A percentile compares a stretch with the other conserved stretches of the same genome.
Evolutionary conservation across 2,113 vertebrate species (phyloP).

Genomic region (Odontophorus gujanensis): DNA sequence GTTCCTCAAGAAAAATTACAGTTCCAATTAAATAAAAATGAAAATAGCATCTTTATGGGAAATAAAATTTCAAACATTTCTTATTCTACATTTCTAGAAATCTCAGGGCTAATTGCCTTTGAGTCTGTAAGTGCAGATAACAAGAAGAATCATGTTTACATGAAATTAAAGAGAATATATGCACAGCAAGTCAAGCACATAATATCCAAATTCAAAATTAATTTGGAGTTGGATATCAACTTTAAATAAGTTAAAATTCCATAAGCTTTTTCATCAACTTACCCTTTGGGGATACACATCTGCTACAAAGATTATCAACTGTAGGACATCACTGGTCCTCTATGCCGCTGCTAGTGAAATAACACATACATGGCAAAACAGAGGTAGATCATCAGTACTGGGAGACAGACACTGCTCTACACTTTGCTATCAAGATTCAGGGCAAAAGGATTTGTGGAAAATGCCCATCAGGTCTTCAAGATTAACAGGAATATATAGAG

Average conservation of each 20-base stretch:
- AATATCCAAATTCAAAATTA: conserved; percentile 23
- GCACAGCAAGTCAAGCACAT: conserved; percentile 36
- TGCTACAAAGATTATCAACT: conserved; percentile 58
- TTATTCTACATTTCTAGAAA: conserved; percentile 61
- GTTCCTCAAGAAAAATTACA: conserved; percentile 64
- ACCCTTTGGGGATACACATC: conserved; percentile 14
- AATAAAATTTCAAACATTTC: conserved; percentile 49
- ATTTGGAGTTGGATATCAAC: conserved; percentile 47
- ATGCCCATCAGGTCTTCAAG: too few species aligned
- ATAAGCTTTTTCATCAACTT: conserved; percentile 46
- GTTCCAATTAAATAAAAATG: conserved; percentile 30
- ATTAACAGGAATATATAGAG: too few species aligned
- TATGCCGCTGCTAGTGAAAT: conserved; percentile 48
- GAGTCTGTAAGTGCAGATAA: conserved; percentile 74
- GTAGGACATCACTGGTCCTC: conserved; percentile 17
- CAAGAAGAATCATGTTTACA: conserved; percentile 53
- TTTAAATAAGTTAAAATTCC: conserved; percentile 61
- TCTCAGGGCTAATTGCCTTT: conserved; percentile 73
- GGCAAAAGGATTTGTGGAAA: background rate
- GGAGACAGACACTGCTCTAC: conserved; percentile 20
- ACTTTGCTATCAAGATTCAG: conserved; percentile 38
- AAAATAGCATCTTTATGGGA: conserved; percentile 46
- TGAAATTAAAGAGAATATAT: conserved; percentile 36
- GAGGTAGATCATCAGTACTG: conserved; percentile 51
- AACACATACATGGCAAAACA: conserved; percentile 39